Evolutionary conservation across 64 coral and sea anemone species (phyloP), one percentile per base, ranked within the genome.

Genomic region (Pocillopora verrucosa): DNA sequence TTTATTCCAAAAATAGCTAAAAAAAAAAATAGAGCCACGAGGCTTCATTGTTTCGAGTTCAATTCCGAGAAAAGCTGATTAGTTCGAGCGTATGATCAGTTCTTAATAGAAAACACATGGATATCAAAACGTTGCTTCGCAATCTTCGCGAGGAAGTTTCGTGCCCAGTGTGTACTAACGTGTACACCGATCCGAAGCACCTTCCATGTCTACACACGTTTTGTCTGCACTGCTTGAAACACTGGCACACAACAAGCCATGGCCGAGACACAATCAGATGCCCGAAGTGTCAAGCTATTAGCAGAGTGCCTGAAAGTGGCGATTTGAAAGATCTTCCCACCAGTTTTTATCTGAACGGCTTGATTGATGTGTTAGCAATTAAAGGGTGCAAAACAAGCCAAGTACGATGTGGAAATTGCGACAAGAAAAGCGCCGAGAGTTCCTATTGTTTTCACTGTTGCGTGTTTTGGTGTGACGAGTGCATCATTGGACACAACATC

Each of bases 61-160:
- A 20, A 15, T 67, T 67, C 64, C 17, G 16, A 16, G 16, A 67
- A 19, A 67, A 6, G 16, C 17, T 17, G 12, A 13, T 67, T 22
- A 1, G 13, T 7, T 17, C 64, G 64, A 45, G 41, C 41, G 41
- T 45, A 45, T 45, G 6, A 2, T 3, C 41, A 45, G 16, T 67
- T 67, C 16, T 67, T 67, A 20, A 5, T 67, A 1, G 17, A 67
- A 1, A 67, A 5, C 4, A 17, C 64, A 67, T 67, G 64, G 64
- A 67, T 67, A 67, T 67, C 64, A 67, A 67, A 67, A 22, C 64
- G 64, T 67, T 67, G 64, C 64, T 67, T 1, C 64, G 17, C 7
- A 83, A 83, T 59, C 80, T 83, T 10, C 60, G 64, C 13, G 58
- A 63, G 13, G 80, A 83, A 83, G 64, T 83, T 15, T 63, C 80